Evolutionary conservation across 1,140 invertebrate genomes (phyloP), one percentile per base, ranked within the genome.

Genomic region (Orussus abietinus): DNA sequence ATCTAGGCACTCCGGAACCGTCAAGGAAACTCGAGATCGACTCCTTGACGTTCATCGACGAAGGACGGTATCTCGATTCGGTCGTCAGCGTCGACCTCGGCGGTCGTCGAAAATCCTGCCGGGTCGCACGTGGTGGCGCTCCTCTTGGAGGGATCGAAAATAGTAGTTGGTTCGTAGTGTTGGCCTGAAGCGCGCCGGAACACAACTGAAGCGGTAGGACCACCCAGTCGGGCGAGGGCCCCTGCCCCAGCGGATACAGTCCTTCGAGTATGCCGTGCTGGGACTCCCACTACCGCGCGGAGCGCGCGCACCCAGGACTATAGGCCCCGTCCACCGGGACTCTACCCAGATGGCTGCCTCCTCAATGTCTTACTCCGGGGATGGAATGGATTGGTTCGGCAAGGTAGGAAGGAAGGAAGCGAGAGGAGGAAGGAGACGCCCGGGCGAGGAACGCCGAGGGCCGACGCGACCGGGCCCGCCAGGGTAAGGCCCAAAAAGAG

Each of bases 161-260:
- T 49, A 55, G 51, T 54, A n/a, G n/a, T n/a, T n/a, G n/a, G 49
- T 62, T 66, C 52, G 57, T 55, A 64, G 64, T 73, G 65, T 65
- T 72, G 60, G 64, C 70, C 68, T 67, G 62, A 68, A 60, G 66
- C 70, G 70, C 68, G 70, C 69, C 69, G 62, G 62, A 66, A 64
- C 60, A 68, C 66, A 72, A 73, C 70, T 73, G 69, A 73, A 67
- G 65, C 68, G 55, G 68, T 72, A 68, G 70, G 70, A 73, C 70
- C 70, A 73, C 69, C 69, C 70, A 73, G 69, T 64, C 69, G 67
- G 70, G 46, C 50, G 54, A 59, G 63, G 62, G 67, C 60, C 57
- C 66, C 66, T 47, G 53, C 57, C 51, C 53, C 47, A 33, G 43
- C 45, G 49, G 54, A 59, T 63, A 63, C 56, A 62, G 65, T 72